These are phyloP conservation scores for Drosophila picticornis DNA, from an alignment of 2,888 invertebrate species.

Conservation along the genomic window DNA sequence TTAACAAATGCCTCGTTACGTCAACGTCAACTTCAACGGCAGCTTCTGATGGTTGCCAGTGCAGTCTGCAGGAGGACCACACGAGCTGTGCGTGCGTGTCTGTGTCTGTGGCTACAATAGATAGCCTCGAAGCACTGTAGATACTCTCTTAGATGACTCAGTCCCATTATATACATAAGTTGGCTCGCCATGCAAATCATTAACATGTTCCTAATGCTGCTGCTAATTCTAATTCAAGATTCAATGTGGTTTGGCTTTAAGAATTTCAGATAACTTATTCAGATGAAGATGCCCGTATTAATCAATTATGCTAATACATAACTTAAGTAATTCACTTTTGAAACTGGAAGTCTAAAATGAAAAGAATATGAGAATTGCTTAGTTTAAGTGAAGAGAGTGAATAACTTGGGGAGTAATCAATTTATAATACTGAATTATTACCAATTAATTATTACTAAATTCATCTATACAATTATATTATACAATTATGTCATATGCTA, in stretches of 20 bases:
- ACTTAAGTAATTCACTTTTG: neutral
- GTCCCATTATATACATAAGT: neutral
- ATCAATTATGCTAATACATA: neutral
- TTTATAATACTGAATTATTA: neutral
- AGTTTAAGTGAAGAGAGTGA: neutral
- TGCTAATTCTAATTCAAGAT: neutral
- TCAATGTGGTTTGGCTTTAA: neutral
- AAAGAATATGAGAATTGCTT: neutral
- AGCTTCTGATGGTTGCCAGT: conserved; percentile 7
- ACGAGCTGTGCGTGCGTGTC: neutral
- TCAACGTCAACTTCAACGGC: conserved; percentile 9
- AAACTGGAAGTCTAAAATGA: neutral
- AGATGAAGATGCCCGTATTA: neutral
- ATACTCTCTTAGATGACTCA: neutral
- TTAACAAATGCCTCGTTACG: conserved; percentile 24
- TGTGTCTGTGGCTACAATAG: neutral
- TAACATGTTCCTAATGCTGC: neutral
- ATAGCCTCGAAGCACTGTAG: neutral
- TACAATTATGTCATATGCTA: neutral
- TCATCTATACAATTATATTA: neutral
- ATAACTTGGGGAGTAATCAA: neutral
- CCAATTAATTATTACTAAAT: neutral
- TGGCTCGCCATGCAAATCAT: neutral
- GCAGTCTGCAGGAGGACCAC: neutral
- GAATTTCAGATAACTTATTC: neutral